Evolutionary conservation across 1,140 invertebrate genomes (phyloP), one percentile per base, ranked within the genome.

Genomic region (Ceratosolen fusciceps): DNA sequence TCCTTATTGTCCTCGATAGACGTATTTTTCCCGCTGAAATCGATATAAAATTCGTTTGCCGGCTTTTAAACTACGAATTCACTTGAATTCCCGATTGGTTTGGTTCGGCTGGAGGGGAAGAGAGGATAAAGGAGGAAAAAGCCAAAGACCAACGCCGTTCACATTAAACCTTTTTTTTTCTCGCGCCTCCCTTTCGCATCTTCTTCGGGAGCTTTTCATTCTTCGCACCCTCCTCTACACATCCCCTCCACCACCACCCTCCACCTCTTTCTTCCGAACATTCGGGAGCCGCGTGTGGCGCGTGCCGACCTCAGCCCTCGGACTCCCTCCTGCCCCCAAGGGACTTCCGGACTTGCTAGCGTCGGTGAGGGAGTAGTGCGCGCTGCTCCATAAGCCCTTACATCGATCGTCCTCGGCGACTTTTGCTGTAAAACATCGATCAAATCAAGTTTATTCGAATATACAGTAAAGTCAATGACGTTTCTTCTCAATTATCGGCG

Each of bases 161-260:
- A 34, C 60, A 37, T 19, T 31, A 21, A 49, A 34, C 72, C 24
- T 62, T 58, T 74, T 43, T 43, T 39, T 60, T 74, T 24, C 10
- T 10, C 3, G 24, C 10, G 16, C 12, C 56, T 74, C 19, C 26
- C 52, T 60, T 74, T 29, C 19, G 19, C 19, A 16, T 65, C 62
- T 65, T 43, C 26, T 49, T 65, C 58, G 19, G 34, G 4, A 8
- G 26, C 39, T 29, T 67, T 76, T 76, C 74, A 37, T 56, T 73
- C 56, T 37, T 73, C 34, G n/a, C 71, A 2, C 65, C 76, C 73
- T 80, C 71, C 70, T 80, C 65, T 75, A 39, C 68, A 68, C 68
- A 68, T 68, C 47, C 14, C 37, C 31, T 9, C 34, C 49, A 62
- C 43, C 49, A 65, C 54, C n/a, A n/a, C n/a, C n/a, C n/a, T n/a